Evolutionary conservation across 2,113 vertebrate genomes (phyloP).

Genomic region (Hyla sarda): DNA sequence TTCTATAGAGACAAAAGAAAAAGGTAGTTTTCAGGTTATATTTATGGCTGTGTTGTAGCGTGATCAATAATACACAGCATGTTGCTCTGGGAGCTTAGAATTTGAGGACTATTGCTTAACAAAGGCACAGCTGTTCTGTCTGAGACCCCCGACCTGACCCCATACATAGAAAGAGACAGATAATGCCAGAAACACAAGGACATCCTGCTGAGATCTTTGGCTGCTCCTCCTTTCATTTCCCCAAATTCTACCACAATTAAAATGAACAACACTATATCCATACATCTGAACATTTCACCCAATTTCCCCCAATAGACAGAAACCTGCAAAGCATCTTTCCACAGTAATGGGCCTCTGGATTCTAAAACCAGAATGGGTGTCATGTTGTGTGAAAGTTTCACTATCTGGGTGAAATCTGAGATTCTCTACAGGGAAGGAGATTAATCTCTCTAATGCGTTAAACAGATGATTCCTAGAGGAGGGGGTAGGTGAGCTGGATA

Average conservation of each 20-base stretch:
- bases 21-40: neutral
- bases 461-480: neutral
- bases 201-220: constrained; percentile 1
- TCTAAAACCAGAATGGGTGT: neutral
- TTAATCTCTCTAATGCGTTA: neutral
- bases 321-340: neutral
- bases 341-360: neutral
- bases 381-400: neutral
- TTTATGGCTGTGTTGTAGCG: neutral
- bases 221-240: neutral
- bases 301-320: neutral
- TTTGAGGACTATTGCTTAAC: neutral
- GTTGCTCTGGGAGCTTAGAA: constrained; percentile 1
- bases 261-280: neutral
- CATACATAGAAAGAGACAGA: constrained; percentile 34
- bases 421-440: neutral
- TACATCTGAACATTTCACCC: neutral
- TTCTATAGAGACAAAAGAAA: neutral
- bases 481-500: neutral
- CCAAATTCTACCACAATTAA: neutral
- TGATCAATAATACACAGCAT: neutral
- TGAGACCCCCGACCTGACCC: constrained; percentile 37
- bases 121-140: constrained; percentile 49
- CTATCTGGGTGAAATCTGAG: neutral
- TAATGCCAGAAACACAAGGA: constrained; percentile 9